Conservation (phyloP, 2,888 invertebrate species). For the Lypha dubia region DNA sequence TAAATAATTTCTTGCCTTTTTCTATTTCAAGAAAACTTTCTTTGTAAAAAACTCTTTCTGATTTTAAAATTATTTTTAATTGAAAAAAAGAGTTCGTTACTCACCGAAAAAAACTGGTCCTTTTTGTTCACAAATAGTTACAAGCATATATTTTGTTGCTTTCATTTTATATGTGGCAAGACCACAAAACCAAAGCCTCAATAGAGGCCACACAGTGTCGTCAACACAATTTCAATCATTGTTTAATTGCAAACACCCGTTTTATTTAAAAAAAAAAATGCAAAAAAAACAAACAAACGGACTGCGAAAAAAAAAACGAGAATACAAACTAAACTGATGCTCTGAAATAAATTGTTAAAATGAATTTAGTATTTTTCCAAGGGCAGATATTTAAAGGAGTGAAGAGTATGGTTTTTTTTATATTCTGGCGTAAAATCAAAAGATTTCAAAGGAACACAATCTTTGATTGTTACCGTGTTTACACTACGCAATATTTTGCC, state of each 20-base stretch:
- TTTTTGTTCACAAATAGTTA: conserved; percentile 4
- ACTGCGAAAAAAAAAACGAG: conserved; percentile 31
- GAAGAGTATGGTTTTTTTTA: not conserved
- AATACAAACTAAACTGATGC: conserved; percentile 32
- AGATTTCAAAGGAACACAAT: no score
- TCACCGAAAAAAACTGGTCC: not conserved
- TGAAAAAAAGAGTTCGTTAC: no score
- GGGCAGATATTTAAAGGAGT: conserved; percentile 37
- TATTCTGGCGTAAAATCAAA: no score
- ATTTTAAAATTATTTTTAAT: not conserved
- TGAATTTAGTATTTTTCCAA: not conserved
- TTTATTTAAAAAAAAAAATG: conserved; percentile 8
- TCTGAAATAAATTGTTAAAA: conserved; percentile 43
- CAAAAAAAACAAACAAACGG: no score
- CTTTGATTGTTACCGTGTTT: no score
- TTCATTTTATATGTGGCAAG: conserved; percentile 75
- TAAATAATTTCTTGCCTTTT: no score
- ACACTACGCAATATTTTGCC: no score
- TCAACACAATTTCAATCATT: conserved; percentile 73
- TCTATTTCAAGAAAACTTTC: not conserved
- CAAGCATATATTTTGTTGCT: conserved; percentile 60
- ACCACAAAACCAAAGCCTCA: conserved; percentile 81
- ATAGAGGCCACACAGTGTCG: conserved; percentile 75
- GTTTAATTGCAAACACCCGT: conserved; percentile 61
- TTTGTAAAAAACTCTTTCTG: not conserved